Evolutionary conservation across 1,140 invertebrate genomes (phyloP), one percentile per base, ranked within the genome.

Genomic region (Tetramorium simillimum): DNA sequence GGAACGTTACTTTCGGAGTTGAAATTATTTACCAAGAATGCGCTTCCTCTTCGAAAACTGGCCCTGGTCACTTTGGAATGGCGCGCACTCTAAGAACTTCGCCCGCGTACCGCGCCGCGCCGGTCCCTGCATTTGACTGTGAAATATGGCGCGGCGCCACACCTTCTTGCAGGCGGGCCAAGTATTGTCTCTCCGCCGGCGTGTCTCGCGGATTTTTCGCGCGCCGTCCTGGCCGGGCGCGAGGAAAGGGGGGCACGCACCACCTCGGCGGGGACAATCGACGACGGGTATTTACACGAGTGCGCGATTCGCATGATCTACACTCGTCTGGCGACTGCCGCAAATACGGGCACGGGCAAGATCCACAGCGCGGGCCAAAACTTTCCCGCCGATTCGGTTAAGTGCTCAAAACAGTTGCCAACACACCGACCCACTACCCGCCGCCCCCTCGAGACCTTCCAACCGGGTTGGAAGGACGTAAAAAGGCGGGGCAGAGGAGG

Each of bases 101-200:
- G 58, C 67, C 18, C 89, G 91, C 92, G 92, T 92, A 91, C 88
- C 88, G 84, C 78, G 87, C 88, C 88, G 84, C 78, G 87, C 88
- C 10, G 91, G 86, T 85, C 91, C 87, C 93, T 95, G 94, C 92
- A 91, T 89, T 91, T 95, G 94, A 94, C 94, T 94, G 88, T 94
- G 93, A 95, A 94, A 94, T 94, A 95, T 93, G 93, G 89, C 80
- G 84, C 86, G 76, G 89, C 91, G 89, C 94, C 94, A 94, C 93
- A 94, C 93, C 94, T 93, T 91, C 93, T 93, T 90, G 90, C 89
- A 84, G 81, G 10, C 73, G 56, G 88, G 37, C 21, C 58, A 90
- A 93, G 87, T 92, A 91, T 92, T 93, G 90, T 91, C 90, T 53
- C 82, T 0, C 40, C 40, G 40, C 16, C 21, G 18, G 12, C 58